A percentile compares a stretch with the other conserved stretches of the same genome.
phyloP scores from a whole-genome alignment of 2,113 vertebrate species.

The Cranoglanis bouderius region DNA sequence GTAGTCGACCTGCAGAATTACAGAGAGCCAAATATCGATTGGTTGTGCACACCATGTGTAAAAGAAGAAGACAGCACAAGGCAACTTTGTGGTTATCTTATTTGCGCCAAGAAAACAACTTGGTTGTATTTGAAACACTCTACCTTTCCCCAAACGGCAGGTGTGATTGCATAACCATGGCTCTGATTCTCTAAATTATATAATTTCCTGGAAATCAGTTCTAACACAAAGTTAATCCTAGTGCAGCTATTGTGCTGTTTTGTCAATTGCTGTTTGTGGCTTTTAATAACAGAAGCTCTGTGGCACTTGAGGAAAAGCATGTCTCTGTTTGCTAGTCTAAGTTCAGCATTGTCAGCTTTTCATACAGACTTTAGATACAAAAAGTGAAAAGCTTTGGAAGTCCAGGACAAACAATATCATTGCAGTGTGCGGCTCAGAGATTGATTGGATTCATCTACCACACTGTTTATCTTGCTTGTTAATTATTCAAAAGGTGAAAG shows the following conservation, averaged over 20 bases:
- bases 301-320: neutral
- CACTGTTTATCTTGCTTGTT: conserved; percentile 58
- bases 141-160: neutral
- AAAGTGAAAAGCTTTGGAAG: conserved; percentile 25
- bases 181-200: neutral
- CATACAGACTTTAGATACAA: neutral
- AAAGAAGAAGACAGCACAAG: conserved; percentile 26
- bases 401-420: conserved; percentile 31
- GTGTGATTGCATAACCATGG: neutral
- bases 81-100: conserved; percentile 9
- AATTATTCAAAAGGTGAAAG: conserved; percentile 58
- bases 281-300: neutral
- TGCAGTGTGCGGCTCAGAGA: conserved; percentile 33
- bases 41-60: conserved; percentile 1
- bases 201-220: neutral
- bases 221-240: neutral
- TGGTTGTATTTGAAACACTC: neutral
- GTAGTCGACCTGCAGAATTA: neutral
- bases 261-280: neutral
- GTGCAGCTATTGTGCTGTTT: neutral
- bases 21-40: conserved; percentile 2
- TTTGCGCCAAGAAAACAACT: neutral
- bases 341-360: neutral
- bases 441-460: conserved; percentile 52
- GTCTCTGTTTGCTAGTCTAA: neutral